Conservation (phyloP, 2,797 vertebrate genomes). For the Oceanodroma leucorhoa region DNA sequence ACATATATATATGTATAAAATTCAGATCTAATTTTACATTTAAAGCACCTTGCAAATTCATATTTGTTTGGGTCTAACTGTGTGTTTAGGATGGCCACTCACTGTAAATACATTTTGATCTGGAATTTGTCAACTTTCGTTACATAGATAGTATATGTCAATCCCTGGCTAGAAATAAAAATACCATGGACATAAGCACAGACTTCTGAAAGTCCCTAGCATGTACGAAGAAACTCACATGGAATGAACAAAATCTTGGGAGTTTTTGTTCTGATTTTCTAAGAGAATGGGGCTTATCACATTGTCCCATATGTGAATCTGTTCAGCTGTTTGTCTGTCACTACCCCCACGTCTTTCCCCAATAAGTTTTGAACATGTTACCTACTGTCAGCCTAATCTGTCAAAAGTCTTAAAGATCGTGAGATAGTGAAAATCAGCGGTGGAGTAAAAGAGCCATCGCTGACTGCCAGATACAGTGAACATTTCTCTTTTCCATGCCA, state of each 20-base stretch:
- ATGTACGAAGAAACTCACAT: neutral
- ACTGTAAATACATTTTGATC: neutral
- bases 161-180: neutral
- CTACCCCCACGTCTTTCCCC: neutral
- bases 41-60: neutral
- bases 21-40: neutral
- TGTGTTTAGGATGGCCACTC: neutral
- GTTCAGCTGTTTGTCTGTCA: neutral
- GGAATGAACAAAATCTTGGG: neutral
- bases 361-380: neutral
- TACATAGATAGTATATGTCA: neutral
- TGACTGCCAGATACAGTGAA: neutral
- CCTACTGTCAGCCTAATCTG: constrained; percentile 7
- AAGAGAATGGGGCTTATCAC: neutral
- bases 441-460: neutral
- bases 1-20: neutral
- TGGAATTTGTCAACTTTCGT: neutral
- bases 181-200: rapidly evolving
- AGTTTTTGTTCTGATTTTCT: neutral
- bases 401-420: neutral
- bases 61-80: neutral
- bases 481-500: neutral
- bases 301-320: neutral
- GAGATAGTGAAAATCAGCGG: neutral
- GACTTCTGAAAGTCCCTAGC: neutral